Evolutionary conservation across 2,888 invertebrate genomes (phyloP), one percentile per base, ranked within the genome.

Genomic region (Pogonocherus hispidulus): DNA sequence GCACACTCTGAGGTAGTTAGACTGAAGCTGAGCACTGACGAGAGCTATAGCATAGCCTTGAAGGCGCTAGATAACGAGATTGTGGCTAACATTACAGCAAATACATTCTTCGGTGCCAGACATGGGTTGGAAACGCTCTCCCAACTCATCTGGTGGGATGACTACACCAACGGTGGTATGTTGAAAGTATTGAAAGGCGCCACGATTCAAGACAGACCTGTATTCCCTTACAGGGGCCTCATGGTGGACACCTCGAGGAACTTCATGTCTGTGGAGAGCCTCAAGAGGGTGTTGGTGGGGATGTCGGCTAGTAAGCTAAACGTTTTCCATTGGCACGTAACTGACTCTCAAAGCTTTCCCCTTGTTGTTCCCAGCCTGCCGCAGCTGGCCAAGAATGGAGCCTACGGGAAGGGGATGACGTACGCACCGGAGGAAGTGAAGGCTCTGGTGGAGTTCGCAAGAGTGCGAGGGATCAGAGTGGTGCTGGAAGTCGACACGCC

Each of bases 331-430:
- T 97, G 97, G 97, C 94, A 95, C 80, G 88, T 94, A 27, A 92
- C 92, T 3, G 98, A 98, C 84, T 95, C 96, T 11, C 96, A 97
- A 84, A 95, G 96, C 74, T 97, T 97, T 85, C 97, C 98, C 0
- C 92, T 95, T 83, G 90, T 92, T 71, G 90, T 94, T 2, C 90
- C 90, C 20, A 88, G 90, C 71, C 92, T 91, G 62, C 95, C 95
- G 0, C 91, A 94, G 82, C 86, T 96, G 82, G 92, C 94, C 0
- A 89, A 91, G 72, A 92, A 93, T 83, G 98, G 98, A 19, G 95
- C 97, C 0, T 95, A 94, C 82, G 92, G 94, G 0, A 92, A 94
- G 57, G 92, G 92, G 16, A 81, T 81, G 87, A 77, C 80, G 3
- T 94, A 95, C 81, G 90, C 91, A 0, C 87, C 90, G 1, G 90